Evolutionary conservation across 2,797 vertebrate species (phyloP), one percentile per base, ranked within the genome.

Genomic region (Micropoecilia bifurca): DNA sequence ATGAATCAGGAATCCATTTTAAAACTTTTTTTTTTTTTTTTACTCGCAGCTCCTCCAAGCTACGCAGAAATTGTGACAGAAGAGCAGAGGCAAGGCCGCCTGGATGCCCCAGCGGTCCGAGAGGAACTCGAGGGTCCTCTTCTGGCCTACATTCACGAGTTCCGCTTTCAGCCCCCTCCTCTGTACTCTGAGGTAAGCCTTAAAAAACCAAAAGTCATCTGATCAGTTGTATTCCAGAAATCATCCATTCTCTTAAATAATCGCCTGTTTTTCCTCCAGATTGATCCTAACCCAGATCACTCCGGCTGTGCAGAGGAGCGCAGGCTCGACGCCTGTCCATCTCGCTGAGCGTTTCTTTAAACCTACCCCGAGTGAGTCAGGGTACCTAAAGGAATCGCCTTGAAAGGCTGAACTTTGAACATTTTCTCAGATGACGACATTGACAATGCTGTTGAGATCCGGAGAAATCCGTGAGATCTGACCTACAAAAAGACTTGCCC

Each of bases 121-220:
- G 97, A 98, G 76, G 97, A 98, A 80, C 96, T 98, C 39, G 97
- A 99, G 71, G 97, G 97, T 87, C 97, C 97, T 79, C 95, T 99
- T 74, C 98, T 99, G 46, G 98, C 98, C 73, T 99, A 99, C 90
- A 99, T 99, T 92, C 98, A 99, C n/a, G 99, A 99, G 94, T 99
- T 99, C 87, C 97, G 99, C 86, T 99, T 98, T 92, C 95, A 99
- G 92, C 99, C 99, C 36, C 99, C 99, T 59, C 99, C 99, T 48
- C 97, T 99, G 80, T 99, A 99, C 92, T 99, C 98, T 81, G 99
- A 98, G 95, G 99, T 99, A 93, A 91, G 94, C 74, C 94, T 91
- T 69, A 59, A 20, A 53, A 48, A 48, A 2, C 1, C 0, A 50
- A 20, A 61, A 47, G 0, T 0, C 1, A 50, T 50, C 3, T 71